phyloP scores from a whole-genome alignment of 2,113 vertebrate genomes.

The Chlamydotis undulata region DNA sequence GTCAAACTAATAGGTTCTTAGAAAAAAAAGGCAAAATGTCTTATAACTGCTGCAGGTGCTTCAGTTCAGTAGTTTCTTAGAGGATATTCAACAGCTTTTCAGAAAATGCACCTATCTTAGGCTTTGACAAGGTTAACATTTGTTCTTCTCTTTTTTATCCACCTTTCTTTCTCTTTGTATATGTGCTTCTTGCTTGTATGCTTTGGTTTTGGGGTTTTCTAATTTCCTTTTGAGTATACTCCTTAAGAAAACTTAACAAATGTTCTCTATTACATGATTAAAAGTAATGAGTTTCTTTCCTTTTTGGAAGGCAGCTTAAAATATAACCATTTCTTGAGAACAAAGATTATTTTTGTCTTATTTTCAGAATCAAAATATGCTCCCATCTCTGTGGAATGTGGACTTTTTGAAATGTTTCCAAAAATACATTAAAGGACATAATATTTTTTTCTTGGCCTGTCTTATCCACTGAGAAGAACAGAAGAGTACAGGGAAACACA shows the following conservation, averaged over 20 bases:
- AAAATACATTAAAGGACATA: neutral
- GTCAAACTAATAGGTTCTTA: neutral
- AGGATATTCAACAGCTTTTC: neutral
- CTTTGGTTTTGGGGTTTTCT: neutral
- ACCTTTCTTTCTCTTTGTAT: neutral
- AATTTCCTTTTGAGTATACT: neutral
- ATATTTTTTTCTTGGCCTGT: constrained; percentile 13
- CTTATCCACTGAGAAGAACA: neutral
- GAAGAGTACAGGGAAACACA: neutral
- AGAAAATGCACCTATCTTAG: neutral
- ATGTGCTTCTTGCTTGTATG: neutral
- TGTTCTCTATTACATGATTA: neutral
- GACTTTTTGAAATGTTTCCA: neutral
- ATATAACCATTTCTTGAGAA: neutral
- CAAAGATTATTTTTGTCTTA: neutral
- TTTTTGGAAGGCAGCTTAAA: neutral
- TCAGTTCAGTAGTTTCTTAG: neutral
- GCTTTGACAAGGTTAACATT: neutral
- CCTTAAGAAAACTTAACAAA: neutral
- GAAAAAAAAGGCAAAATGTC: neutral
- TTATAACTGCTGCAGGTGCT: neutral
- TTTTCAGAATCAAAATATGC: neutral
- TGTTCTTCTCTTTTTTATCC: neutral
- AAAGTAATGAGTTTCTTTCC: neutral
- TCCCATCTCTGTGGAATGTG: neutral